phyloP scores from a whole-genome alignment of 2,797 vertebrate species.

The Falco rusticolus region DNA sequence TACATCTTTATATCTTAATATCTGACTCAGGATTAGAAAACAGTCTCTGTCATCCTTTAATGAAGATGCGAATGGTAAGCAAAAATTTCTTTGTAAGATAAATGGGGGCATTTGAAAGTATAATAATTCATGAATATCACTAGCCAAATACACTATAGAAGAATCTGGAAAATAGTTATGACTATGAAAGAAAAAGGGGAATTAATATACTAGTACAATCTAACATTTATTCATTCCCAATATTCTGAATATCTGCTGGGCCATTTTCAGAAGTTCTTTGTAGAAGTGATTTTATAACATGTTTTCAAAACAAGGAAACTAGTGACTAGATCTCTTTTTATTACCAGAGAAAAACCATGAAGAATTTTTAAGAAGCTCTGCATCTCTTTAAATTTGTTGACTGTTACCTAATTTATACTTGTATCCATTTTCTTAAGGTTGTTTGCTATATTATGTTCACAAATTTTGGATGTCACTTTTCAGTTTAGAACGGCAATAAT shows the following conservation, averaged over 20 bases:
- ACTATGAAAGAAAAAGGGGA: background rate
- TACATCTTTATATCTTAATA: background rate
- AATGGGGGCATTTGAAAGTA: background rate
- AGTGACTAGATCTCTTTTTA: background rate
- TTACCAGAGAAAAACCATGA: background rate
- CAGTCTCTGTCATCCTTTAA: background rate
- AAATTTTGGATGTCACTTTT: background rate
- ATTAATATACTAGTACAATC: background rate
- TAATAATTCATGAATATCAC: background rate
- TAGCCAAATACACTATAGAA: background rate
- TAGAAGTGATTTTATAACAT: background rate
- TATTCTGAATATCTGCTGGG: background rate
- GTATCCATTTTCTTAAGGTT: background rate
- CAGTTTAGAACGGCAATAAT: background rate
- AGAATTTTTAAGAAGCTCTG: background rate
- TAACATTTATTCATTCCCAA: background rate
- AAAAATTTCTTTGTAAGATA: background rate
- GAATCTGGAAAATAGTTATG: background rate
- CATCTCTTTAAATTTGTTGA: background rate
- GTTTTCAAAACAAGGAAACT: background rate
- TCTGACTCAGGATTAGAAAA: background rate
- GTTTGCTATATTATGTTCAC: background rate
- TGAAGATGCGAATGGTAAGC: background rate
- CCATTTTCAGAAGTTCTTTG: background rate
- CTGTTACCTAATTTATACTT: background rate